phyloP scores from a whole-genome alignment of 2,113 vertebrate genomes.

The Syngnathoides biaculeatus region DNA sequence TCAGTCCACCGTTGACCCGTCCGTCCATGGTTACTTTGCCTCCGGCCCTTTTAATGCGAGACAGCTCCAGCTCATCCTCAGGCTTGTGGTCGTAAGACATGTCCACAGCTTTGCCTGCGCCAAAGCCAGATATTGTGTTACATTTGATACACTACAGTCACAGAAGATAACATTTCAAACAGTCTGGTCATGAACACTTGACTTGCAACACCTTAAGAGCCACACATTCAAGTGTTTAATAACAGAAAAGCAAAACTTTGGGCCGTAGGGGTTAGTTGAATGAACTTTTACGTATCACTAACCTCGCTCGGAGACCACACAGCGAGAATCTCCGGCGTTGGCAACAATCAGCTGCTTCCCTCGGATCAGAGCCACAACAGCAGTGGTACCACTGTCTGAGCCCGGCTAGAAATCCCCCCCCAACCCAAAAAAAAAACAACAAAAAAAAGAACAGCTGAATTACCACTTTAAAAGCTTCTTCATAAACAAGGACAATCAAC shows the following conservation, averaged over 20 bases:
- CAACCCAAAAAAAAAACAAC: not conserved
- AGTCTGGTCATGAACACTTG: not conserved
- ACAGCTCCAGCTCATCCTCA: constrained; percentile 91
- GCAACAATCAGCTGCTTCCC: constrained; percentile 96
- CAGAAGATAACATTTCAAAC: too few species aligned
- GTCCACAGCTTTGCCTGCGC: constrained; percentile 84
- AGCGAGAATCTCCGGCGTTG: constrained; percentile 95
- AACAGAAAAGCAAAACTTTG: not conserved
- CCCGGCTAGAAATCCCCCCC: constrained; percentile 76
- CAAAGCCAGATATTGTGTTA: not conserved
- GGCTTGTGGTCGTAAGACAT: constrained; percentile 99
- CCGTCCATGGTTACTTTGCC: constrained; percentile 98
- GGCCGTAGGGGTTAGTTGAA: not conserved
- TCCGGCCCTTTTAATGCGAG: constrained; percentile 94
- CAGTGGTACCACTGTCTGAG: constrained; percentile 95
- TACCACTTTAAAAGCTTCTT: not conserved
- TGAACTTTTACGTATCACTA: not conserved
- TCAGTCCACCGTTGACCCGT: constrained; percentile 93
- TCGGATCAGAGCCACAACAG: constrained; percentile 90
- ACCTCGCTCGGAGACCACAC: constrained; percentile 88
- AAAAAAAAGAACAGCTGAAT: not conserved
- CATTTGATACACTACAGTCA: not conserved
- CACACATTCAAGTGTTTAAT: not conserved
- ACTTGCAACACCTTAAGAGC: not conserved
- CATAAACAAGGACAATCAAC: not conserved